Conservation (phyloP, 2,797 vertebrate species). For the Malacoraja senta region DNA sequence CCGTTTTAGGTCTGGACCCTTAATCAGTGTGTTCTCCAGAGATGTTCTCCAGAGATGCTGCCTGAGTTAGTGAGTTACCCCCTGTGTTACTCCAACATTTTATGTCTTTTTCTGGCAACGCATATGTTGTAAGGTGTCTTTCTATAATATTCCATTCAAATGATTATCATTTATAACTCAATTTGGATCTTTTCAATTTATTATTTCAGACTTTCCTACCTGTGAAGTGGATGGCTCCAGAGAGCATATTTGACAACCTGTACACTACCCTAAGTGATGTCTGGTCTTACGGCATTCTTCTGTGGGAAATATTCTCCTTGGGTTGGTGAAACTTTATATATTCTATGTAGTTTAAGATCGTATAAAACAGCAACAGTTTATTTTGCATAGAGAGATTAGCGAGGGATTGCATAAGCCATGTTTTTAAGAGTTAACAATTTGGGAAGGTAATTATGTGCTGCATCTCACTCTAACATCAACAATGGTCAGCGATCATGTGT, state of each 20-base stretch:
- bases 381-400: no score
- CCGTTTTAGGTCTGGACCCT: no score
- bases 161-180: constrained; percentile 6
- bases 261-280: constrained; percentile 95
- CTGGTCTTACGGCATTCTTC: constrained; percentile 94
- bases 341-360: neutral
- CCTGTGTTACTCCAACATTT: no score
- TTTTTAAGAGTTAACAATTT: neutral
- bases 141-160: neutral
- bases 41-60: no score
- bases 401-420: neutral
- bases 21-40: no score
- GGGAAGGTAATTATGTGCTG: neutral
- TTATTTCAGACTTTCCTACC: constrained; percentile 83
- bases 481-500: neutral
- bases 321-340: constrained; percentile 60
- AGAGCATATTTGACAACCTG: constrained; percentile 97
- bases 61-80: no score
- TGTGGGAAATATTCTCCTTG: constrained; percentile 98
- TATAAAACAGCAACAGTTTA: neutral
- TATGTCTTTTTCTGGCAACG: no score
- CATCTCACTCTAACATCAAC: neutral
- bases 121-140: neutral
- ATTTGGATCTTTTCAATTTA: neutral
- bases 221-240: constrained; percentile 98